Base-by-base conservation (phyloP, 2,888 invertebrate genomes). In the Hoplodrina ambigua region DNA sequence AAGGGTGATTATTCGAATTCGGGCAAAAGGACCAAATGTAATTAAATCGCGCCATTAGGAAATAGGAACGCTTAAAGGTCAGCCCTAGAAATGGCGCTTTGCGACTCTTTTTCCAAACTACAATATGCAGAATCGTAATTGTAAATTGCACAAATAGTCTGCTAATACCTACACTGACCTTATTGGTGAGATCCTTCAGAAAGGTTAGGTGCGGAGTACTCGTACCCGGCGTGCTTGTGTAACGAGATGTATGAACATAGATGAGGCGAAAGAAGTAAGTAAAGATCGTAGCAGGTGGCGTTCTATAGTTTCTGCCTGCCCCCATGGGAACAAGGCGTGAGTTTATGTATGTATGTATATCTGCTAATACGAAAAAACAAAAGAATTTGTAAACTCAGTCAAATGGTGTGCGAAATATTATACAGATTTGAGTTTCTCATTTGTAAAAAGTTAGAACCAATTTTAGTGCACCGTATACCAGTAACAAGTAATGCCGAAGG, bases 401-500 rank as follows among this genome's bases (percentile, higher is more conserved):
- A 46, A 49, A 72, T 37, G 3, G n/a, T n/a, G n/a, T 64, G 19
- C 13, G 4, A 41, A 25, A 44, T 69, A 67, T 30, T 37, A 19
- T 11, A 19, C 37, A 41, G 19, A n/a, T n/a, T 20, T 10, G 11
- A 25, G n/a, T 50, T 33, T 75, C 33, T 30, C 49, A 50, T 33
- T 66, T 25, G 15, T 41, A 75, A 57, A 57, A 58, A 49, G 17
- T 49, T 58, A 37, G 7, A 8, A 30, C 15, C 6, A 33, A 33
- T 41, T 19, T 41, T 30, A 5, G 20, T 25, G n/a, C 25, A 46
- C 6, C 15, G 13, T 30, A 54, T n/a, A 60, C 44, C 25, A 15
- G 59, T 13, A 76, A 46, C 50, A 15, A 50, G 10, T 46, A n/a
- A 60, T 49, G 59, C 56, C 55, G 2, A 15, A 11, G 20, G 78